A percentile compares a stretch with the other conserved stretches of the same genome.
Conservation (phyloP, 1,140 invertebrate species). For the Drosophila arizonae region DNA sequence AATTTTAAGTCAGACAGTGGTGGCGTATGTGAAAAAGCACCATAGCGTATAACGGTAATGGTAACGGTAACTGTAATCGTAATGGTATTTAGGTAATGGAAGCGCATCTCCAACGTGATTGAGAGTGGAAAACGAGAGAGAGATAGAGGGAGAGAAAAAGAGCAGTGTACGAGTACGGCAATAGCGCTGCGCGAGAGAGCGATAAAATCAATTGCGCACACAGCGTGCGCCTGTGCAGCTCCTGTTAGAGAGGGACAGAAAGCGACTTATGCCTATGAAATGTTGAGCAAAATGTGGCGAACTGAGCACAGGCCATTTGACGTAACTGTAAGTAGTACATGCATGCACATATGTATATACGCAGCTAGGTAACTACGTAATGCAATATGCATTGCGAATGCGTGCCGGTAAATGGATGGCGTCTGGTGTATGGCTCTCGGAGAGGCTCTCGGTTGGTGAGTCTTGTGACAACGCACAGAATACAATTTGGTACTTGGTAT, state of each 20-base stretch:
- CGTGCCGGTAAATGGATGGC: background rate
- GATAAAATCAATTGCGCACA: slow-evolving; percentile 26
- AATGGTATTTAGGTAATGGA: background rate
- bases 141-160: slow-evolving; percentile 19
- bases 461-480: no score
- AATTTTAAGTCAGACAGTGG: slow-evolving; percentile 82
- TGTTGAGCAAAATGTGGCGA: slow-evolving; percentile 5
- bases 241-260: slow-evolving; percentile 18
- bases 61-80: slow-evolving; percentile 18
- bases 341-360: background rate
- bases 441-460: background rate
- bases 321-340: background rate
- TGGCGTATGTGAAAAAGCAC: slow-evolving; percentile 83
- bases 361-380: background rate
- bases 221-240: slow-evolving; percentile 37
- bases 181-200: slow-evolving; percentile 32
- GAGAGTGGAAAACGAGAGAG: background rate
- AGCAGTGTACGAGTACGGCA: slow-evolving; percentile 1
- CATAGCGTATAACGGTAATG: slow-evolving; percentile 47
- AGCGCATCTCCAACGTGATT: background rate
- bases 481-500: no score
- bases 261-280: slow-evolving; percentile 27
- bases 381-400: background rate
- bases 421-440: no score
- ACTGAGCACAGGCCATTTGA: slow-evolving; percentile 32